Percentiles rank a stretch among this genome's conserved stretches.
These are phyloP conservation scores for Dolichallabes microphthalmus DNA, from an alignment of 2,113 vertebrate species.

Conservation along the genomic window DNA sequence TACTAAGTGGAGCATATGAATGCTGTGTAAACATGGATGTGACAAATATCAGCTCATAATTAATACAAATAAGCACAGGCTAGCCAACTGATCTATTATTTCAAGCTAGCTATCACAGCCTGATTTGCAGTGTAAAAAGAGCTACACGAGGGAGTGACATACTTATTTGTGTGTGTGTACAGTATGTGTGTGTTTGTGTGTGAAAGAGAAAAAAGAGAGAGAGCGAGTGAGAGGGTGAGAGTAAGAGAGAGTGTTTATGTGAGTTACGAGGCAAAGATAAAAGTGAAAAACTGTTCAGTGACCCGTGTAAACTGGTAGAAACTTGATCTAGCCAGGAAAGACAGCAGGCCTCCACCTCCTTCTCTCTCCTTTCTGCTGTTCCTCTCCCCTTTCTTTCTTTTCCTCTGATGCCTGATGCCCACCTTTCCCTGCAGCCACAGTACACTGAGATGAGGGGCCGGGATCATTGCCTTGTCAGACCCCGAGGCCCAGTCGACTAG, in stretches of 20 bases:
- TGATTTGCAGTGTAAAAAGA: slow-evolving; percentile 27
- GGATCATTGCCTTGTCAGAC: slow-evolving; percentile 34
- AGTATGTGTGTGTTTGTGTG: slow-evolving; percentile 32
- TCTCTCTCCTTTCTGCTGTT: slow-evolving; percentile 24
- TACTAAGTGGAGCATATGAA: not conserved
- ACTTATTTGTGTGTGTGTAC: slow-evolving; percentile 8
- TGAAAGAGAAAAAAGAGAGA: not conserved
- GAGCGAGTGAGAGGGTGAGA: not conserved
- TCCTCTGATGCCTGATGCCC: slow-evolving; percentile 36
- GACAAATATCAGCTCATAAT: slow-evolving; percentile 39
- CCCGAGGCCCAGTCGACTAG: slow-evolving; percentile 33
- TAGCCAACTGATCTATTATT: slow-evolving; percentile 22
- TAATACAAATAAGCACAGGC: slow-evolving; percentile 23
- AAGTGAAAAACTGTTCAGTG: slow-evolving; percentile 53
- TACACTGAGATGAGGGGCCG: slow-evolving; percentile 37
- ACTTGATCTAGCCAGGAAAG: slow-evolving; percentile 59
- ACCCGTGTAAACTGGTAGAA: slow-evolving; percentile 62
- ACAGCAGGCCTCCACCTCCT: slow-evolving; percentile 42
- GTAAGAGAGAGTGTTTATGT: slow-evolving; percentile 36
- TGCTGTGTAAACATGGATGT: slow-evolving; percentile 33
- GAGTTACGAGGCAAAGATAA: slow-evolving; percentile 30
- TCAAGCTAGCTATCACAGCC: slow-evolving; percentile 4
- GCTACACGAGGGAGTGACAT: slow-evolving; percentile 4
- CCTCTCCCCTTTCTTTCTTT: slow-evolving; percentile 33
- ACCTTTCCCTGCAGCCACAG: slow-evolving; percentile 50